These are phyloP conservation scores for Hesperia comma DNA, from an alignment of 2,888 invertebrate species.

Conservation along the genomic window DNA sequence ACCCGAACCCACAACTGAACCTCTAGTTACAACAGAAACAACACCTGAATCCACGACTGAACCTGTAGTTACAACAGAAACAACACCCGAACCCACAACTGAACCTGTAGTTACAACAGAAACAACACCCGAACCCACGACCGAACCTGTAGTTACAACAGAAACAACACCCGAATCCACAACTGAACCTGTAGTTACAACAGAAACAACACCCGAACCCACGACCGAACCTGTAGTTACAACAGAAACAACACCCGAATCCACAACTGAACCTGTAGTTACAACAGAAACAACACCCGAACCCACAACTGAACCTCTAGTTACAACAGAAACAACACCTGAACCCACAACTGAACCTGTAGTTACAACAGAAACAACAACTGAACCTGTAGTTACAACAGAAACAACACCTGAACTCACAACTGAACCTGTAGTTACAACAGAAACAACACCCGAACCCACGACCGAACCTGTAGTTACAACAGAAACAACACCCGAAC, in stretches of 20 bases:
- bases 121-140: too few species aligned
- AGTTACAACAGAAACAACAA: conserved; percentile 32
- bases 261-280: too few species aligned
- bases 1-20: conserved; percentile 11
- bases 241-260: too few species aligned
- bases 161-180: too few species aligned
- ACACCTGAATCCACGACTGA: conserved; percentile 14
- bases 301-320: conserved; percentile 20
- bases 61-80: conserved; percentile 7
- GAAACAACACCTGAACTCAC: conserved; percentile 4
- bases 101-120: too few species aligned
- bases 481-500: background rate
- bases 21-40: background rate
- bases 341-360: conserved; percentile 19
- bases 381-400: conserved; percentile 7
- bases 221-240: too few species aligned
- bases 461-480: conserved; percentile 24
- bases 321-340: conserved; percentile 10
- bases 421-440: conserved; percentile 19
- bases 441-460: conserved; percentile 15
- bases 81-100: too few species aligned
- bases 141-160: too few species aligned
- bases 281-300: conserved; percentile 13
- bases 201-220: too few species aligned
- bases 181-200: too few species aligned